These are phyloP conservation scores for Pantala flavescens DNA, from an alignment of 1,140 invertebrate species.

Conservation along the genomic window DNA sequence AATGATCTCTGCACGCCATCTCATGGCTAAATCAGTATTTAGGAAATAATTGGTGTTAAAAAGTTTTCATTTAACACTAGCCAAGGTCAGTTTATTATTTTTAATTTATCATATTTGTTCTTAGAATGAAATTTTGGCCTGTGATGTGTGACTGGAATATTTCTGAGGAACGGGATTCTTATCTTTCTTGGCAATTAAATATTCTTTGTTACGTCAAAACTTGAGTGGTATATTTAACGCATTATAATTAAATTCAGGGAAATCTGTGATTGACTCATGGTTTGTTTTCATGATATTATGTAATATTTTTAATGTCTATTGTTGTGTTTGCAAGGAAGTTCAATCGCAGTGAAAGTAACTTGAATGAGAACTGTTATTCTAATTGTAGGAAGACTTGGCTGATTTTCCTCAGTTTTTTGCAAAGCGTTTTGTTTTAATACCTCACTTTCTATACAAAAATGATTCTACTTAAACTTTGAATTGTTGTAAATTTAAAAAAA, in stretches of 20 bases:
- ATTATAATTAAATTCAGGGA: neutral
- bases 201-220: neutral
- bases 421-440: neutral
- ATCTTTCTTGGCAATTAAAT: neutral
- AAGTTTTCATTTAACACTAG: neutral
- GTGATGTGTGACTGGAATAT: neutral
- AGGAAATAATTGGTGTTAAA: neutral
- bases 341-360: neutral
- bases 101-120: neutral
- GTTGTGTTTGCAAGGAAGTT: neutral
- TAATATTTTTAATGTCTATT: conserved; percentile 3
- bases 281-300: neutral
- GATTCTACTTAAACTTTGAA: neutral
- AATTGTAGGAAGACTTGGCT: neutral
- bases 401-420: neutral
- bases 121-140: neutral
- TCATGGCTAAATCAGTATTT: conserved; percentile 16
- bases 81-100: neutral
- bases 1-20: conserved; percentile 13
- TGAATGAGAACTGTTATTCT: neutral
- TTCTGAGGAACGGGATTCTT: neutral
- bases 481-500: neutral
- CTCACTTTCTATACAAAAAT: neutral
- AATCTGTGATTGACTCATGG: neutral
- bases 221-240: neutral